Evolutionary conservation across 1,140 invertebrate species (phyloP), one percentile per base, ranked within the genome.

Genomic region (Saccostrea cuccullata): DNA sequence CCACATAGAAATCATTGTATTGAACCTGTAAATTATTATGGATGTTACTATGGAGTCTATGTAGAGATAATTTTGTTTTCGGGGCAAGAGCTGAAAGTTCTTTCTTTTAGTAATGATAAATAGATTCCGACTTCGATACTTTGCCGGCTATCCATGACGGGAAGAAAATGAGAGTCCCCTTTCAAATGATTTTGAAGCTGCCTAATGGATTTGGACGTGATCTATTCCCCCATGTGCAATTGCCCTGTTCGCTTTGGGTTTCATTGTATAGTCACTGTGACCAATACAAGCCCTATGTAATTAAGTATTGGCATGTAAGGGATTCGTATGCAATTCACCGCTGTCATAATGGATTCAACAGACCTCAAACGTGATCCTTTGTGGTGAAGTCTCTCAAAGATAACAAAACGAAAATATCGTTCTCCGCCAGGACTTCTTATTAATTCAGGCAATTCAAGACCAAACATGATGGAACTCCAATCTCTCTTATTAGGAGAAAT

Each of bases 201-300:
- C 12, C 70, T 77, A 77, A 77, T 77, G 70, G 70, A 77, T 77
- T 77, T 77, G 30, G 70, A 77, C 70, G 70, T 77, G 70, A 77
- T 77, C 70, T 77, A 77, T 77, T 77, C 70, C 70, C 70, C 0
- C 30, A 30, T 77, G 70, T 26, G 11, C 70, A 30, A 77, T 77
- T 30, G 70, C 70, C 70, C 70, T 77, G 70, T 77, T 77, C 30
- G 26, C 11, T 30, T 11, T 15, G 70, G 70, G 23, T 77, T 77
- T 36, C 23, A 2, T 77, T 36, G 70, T 77, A 77, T 77, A 77
- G 70, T 77, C 70, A 77, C 70, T 77, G 23, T 77, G 70, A 77
- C 70, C 70, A 77, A 30, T 30, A 26, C 30, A 77, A 77, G 26
- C 26, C 70, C 70, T 36, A 8, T 36, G 30, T 77, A 77, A 77